Conservation (phyloP, 2,113 vertebrate species). For the Ophthalmolycus amberensis region DNA sequence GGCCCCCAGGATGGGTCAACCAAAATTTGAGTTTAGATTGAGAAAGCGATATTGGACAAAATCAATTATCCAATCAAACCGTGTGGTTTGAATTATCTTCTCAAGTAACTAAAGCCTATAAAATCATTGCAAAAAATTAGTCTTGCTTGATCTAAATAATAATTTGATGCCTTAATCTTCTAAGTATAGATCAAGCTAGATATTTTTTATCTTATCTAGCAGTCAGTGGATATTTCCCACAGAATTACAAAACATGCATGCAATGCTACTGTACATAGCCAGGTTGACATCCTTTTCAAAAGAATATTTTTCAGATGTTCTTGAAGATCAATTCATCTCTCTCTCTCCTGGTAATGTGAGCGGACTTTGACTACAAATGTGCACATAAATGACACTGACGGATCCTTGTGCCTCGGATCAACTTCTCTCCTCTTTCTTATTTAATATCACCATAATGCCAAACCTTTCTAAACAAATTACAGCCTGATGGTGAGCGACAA, state of each 20-base stretch:
- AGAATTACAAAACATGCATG: slow-evolving; percentile 10
- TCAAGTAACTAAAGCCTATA: not conserved
- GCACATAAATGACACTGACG: slow-evolving; percentile 16
- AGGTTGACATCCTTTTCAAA: slow-evolving; percentile 22
- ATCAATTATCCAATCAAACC: not conserved
- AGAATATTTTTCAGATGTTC: slow-evolving; percentile 22
- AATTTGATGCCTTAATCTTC: not conserved
- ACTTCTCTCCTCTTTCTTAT: not conserved
- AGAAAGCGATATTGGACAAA: not conserved
- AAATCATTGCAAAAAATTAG: not conserved
- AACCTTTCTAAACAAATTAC: slow-evolving; percentile 49
- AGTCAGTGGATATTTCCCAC: slow-evolving; percentile 4
- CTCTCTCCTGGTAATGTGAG: slow-evolving; percentile 7
- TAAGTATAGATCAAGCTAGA: not conserved
- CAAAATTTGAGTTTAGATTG: not conserved
- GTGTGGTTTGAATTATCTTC: not conserved
- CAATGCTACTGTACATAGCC: slow-evolving; percentile 22
- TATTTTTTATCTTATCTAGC: not conserved
- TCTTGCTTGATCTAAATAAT: not conserved
- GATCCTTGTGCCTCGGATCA: slow-evolving; percentile 8
- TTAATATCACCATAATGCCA: slow-evolving; percentile 5
- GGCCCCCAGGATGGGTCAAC: not conserved
- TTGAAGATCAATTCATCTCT: slow-evolving; percentile 5
- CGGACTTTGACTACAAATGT: slow-evolving; percentile 25
- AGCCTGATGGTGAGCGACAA: slow-evolving; percentile 18